These are phyloP conservation scores for Coecobrya sp. DNA, from an alignment of 2,888 invertebrate species.

Conservation along the genomic window DNA sequence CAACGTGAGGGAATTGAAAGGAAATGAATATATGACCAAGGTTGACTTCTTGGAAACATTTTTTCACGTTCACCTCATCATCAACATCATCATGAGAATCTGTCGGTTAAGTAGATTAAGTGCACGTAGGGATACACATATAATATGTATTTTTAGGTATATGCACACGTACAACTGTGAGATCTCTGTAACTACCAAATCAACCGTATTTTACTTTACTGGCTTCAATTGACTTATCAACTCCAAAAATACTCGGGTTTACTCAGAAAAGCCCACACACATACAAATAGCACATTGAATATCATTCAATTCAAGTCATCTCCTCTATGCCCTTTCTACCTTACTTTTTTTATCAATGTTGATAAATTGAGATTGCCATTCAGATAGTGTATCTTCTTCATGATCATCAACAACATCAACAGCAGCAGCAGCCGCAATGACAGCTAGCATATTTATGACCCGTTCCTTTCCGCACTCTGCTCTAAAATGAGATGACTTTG, in stretches of 20 bases:
- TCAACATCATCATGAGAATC: constrained; percentile 17
- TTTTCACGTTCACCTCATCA: constrained; percentile 27
- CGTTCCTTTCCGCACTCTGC: neutral
- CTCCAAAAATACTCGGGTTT: constrained; percentile 4
- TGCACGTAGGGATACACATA: constrained; percentile 8
- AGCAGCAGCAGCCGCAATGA: neutral
- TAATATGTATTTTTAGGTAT: neutral
- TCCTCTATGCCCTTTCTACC: constrained; percentile 11
- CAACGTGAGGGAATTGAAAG: constrained; percentile 12
- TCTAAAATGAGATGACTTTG: neutral
- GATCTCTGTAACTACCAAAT: neutral
- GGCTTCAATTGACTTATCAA: neutral
- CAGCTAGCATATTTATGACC: constrained; percentile 19
- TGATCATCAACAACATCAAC: constrained; percentile 5
- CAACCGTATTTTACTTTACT: neutral
- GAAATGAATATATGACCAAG: constrained; percentile 6
- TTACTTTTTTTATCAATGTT: constrained; percentile 27
- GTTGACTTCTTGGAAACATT: constrained; percentile 28
- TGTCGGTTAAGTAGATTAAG: constrained; percentile 10
- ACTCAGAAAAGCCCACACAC: constrained; percentile 12
- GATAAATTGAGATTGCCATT: constrained; percentile 27
- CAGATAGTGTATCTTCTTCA: constrained; percentile 30
- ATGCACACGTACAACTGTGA: neutral
- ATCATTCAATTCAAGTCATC: constrained; percentile 15
- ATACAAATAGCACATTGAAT: neutral